Evolutionary conservation across 2,888 invertebrate genomes (phyloP).

Genomic region (Andricus quercusramuli): DNA sequence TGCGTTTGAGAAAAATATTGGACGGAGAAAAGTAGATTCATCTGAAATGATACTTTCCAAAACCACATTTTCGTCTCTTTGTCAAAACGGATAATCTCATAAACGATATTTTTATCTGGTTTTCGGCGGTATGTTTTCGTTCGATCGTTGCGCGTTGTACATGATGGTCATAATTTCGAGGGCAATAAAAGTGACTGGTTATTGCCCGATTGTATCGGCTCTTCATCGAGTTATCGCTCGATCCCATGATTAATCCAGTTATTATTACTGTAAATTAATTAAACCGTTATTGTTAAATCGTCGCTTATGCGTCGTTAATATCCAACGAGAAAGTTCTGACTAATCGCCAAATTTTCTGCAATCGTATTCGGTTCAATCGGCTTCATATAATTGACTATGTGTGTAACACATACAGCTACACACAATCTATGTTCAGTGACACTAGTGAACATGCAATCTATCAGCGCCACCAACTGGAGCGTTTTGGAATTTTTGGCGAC

Average conservation of each 20-base stretch:
- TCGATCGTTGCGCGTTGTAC: not conserved
- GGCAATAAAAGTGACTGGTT: slow-evolving; percentile 17
- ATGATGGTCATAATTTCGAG: not conserved
- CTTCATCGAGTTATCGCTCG: slow-evolving; percentile 34
- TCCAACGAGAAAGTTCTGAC: not conserved
- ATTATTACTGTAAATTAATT: slow-evolving; percentile 36
- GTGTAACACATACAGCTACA: too few relatives aligned
- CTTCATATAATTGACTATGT: not conserved
- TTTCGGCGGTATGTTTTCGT: not conserved
- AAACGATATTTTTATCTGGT: not conserved
- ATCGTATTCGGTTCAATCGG: not conserved
- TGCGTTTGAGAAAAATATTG: not conserved
- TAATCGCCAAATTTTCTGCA: not conserved
- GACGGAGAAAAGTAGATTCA: not conserved
- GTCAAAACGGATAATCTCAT: not conserved
- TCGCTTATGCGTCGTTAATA: not conserved
- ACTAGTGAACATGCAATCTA: too few relatives aligned
- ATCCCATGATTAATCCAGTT: slow-evolving; percentile 25
- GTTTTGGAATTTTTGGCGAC: too few relatives aligned
- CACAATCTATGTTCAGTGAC: too few relatives aligned
- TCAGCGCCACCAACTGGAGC: too few relatives aligned
- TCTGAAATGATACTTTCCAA: not conserved
- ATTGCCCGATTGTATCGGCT: slow-evolving; percentile 17
- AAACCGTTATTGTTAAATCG: slow-evolving; percentile 13
- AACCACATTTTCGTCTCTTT: not conserved